Evolutionary conservation across 2,888 invertebrate species (phyloP).

Genomic region (Euproctis similis): DNA sequence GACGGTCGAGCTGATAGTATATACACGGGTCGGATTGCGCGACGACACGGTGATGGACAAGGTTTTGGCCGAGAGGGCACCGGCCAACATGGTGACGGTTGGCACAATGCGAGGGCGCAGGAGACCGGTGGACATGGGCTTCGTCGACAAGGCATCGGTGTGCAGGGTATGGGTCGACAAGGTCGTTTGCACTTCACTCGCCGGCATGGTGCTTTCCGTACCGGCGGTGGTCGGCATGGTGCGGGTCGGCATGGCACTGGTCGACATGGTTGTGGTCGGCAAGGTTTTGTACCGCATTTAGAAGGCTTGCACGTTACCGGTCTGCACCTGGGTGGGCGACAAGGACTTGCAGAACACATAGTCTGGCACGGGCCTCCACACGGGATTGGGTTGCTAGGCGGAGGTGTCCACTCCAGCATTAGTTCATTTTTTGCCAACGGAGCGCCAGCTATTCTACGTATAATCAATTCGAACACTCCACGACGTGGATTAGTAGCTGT

Average conservation of each 20-base stretch:
- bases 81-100: background rate
- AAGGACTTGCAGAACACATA: slow-evolving; percentile 22
- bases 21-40: background rate
- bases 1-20: background rate
- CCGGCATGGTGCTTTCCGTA: slow-evolving; percentile 1
- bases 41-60: background rate
- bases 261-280: slow-evolving; percentile 2
- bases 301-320: background rate
- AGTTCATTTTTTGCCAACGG: slow-evolving; percentile 62
- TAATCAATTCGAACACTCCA: slow-evolving; percentile 63
- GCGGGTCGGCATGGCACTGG: background rate
- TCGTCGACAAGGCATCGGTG: background rate
- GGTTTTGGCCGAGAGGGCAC: background rate
- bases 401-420: slow-evolving; percentile 67
- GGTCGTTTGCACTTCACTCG: slow-evolving; percentile 1
- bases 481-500: slow-evolving; percentile 52
- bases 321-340: slow-evolving; percentile 33
- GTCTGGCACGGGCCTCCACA: slow-evolving; percentile 29
- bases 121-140: background rate
- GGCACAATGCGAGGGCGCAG: background rate
- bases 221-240: background rate
- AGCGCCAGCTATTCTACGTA: slow-evolving; percentile 55
- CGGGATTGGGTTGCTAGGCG: slow-evolving; percentile 36
- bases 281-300: slow-evolving; percentile 9
- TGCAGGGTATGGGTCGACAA: background rate